Base-by-base conservation (phyloP, 92 coral and sea anemone genomes). In the Virgularia gustaviana region DNA sequence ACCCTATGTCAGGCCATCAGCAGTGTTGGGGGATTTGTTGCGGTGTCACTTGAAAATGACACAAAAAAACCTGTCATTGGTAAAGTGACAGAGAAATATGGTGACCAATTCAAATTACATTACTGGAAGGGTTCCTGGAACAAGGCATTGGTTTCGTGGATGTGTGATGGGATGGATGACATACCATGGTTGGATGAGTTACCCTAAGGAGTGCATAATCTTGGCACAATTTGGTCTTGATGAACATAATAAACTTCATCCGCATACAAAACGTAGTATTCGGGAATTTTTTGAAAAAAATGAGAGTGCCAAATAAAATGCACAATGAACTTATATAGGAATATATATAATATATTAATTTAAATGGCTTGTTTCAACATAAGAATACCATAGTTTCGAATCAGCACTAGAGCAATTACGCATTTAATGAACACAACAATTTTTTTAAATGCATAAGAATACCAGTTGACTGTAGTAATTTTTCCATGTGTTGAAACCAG, bases 81-180 rank as follows among this genome's bases (percentile, higher is more conserved):
- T 2, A 19, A 51, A 19, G 28, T 51, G 5, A 2, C 27, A 4
- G 57, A 51, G 12, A 51, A 51, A 16, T 1, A 1, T 19, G 9
- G 27, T 27, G 57, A 19, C 1, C 7, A 51, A 15, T 0, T 51
- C 1, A 6, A 20, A 13, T 16, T 47, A 47, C 22, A 4, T 6
- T 51, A 51, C 28, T 51, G 57, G 57, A 51, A 51, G 12, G 57
- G 57, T 1, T 51, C 57, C 28, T 2, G 57, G 57, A 51, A 51
- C 12, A 51, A 51, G 13, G 27, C 7, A 51, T 51, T 9, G 57
- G 10, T 4, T 27, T 32, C 57, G 8, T 51, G 57, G 57, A 16
- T 2, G 8, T 4, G 13, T 1, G 27, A 32, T 1, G 57, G 57
- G n/a, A n/a, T n/a, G n/a, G n/a, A n/a, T n/a, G n/a, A n/a, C 24